Percentiles rank a stretch among this genome's conserved stretches.
phyloP scores from a whole-genome alignment of 2,113 vertebrate species.

The Nymphicus hollandicus region DNA sequence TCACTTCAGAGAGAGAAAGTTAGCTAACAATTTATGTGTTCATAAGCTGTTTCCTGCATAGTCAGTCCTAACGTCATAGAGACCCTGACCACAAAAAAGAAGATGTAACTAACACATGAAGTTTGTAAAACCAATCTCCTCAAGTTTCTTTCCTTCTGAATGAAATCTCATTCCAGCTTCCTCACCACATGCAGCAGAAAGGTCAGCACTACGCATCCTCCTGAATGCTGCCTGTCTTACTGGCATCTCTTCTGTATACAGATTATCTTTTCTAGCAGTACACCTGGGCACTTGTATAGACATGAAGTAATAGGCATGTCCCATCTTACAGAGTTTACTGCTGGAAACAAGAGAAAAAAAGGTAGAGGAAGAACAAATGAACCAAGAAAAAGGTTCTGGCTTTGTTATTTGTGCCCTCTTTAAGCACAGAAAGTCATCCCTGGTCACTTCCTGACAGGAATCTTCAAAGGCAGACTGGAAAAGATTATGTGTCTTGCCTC shows the following conservation, averaged over 20 bases:
- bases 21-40: not conserved
- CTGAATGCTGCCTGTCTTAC: not conserved
- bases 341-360: conserved; percentile 4
- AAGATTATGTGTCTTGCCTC: not conserved
- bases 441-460: not conserved
- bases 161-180: not conserved
- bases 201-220: not conserved
- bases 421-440: not conserved
- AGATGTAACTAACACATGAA: not conserved
- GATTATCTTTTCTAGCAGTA: not conserved
- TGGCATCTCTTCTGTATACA: not conserved
- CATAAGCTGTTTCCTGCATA: not conserved
- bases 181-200: not conserved
- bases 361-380: not conserved
- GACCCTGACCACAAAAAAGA: not conserved
- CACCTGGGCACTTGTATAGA: conserved; percentile 6
- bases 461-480: not conserved
- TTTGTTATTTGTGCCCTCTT: not conserved
- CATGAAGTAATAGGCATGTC: not conserved
- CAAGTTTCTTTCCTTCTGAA: not conserved
- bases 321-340: not conserved
- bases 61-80: not conserved
- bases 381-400: not conserved
- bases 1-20: not conserved
- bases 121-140: not conserved